These are phyloP conservation scores for Callipepla squamata DNA, from an alignment of 2,113 vertebrate genomes.

Conservation along the genomic window DNA sequence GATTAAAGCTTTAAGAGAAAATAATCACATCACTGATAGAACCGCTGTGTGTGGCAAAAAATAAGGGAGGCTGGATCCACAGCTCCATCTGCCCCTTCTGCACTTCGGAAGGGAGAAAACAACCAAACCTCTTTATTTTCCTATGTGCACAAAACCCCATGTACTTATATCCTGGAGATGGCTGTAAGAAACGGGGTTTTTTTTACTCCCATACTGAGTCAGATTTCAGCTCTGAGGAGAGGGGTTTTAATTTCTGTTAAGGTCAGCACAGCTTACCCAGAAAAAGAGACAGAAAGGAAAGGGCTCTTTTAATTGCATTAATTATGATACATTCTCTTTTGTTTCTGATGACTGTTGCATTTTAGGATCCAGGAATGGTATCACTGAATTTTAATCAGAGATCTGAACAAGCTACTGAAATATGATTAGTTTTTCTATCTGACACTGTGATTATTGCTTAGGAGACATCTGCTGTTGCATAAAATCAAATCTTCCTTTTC, in stretches of 20 bases:
- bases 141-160: background rate
- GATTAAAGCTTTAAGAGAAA: background rate
- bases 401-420: conserved; percentile 71
- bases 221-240: background rate
- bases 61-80: background rate
- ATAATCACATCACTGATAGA: background rate
- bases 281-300: background rate
- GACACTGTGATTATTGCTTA: conserved; percentile 70
- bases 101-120: background rate
- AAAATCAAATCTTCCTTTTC: conserved; percentile 67
- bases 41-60: background rate
- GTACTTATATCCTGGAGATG: background rate
- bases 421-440: conserved; percentile 75
- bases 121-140: background rate
- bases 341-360: conserved; percentile 67
- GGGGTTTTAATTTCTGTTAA: background rate
- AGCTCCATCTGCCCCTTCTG: conserved; percentile 19
- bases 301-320: conserved; percentile 55
- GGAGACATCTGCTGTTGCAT: conserved; percentile 73
- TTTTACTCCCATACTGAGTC: background rate
- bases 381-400: conserved; percentile 73
- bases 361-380: conserved; percentile 66
- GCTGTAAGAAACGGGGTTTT: background rate
- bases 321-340: conserved; percentile 63
- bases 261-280: conserved; percentile 5